phyloP scores from a whole-genome alignment of 2,113 vertebrate species.

The Pseudopodoces humilis region DNA sequence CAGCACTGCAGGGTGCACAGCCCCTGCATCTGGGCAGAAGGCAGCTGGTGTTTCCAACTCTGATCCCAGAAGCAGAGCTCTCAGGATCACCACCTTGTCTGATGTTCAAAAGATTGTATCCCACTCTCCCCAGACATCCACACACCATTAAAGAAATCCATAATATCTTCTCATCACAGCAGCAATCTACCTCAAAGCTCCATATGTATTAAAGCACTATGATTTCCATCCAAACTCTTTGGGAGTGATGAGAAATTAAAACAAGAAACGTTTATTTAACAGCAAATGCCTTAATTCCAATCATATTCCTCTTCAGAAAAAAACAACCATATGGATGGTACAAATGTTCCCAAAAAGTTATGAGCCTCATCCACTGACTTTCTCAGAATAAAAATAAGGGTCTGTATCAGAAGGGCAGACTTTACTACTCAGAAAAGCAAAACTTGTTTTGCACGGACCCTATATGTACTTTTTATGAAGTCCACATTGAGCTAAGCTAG shows the following conservation, averaged over 20 bases:
- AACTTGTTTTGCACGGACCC: conserved; percentile 16
- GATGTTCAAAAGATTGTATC: neutral
- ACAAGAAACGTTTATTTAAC: conserved; percentile 6
- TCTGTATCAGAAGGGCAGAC: neutral
- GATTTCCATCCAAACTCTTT: neutral
- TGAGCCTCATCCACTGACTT: neutral
- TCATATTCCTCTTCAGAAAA: neutral
- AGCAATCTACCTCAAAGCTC: neutral
- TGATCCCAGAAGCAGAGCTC: neutral
- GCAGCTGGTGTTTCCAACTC: neutral
- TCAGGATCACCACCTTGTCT: neutral
- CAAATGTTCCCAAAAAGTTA: neutral
- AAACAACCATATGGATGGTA: neutral
- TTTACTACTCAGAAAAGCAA: conserved; percentile 3
- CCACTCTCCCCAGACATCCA: neutral
- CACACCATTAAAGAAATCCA: neutral
- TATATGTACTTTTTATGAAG: conserved; percentile 35
- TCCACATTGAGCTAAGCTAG: neutral
- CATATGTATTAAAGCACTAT: neutral
- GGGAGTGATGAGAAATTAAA: conserved; percentile 4
- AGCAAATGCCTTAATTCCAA: conserved; percentile 4
- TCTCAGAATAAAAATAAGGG: conserved; percentile 11
- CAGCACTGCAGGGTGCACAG: neutral
- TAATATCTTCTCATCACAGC: neutral
- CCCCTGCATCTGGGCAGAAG: neutral